These are phyloP conservation scores for Yponomeuta plumbellus DNA, from an alignment of 2,888 invertebrate species.

Conservation along the genomic window DNA sequence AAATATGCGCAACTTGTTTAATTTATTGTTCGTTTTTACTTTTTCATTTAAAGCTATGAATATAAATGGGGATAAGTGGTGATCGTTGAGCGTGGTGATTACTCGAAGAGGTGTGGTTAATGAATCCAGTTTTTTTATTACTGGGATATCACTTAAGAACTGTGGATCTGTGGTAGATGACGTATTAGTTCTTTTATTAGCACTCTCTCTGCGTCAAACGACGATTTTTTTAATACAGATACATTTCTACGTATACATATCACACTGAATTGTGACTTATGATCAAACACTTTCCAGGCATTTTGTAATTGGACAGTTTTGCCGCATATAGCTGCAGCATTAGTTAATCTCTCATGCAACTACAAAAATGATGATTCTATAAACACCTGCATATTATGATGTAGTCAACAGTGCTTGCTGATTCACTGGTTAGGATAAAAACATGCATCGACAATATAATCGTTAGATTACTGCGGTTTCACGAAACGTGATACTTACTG, in stretches of 20 bases:
- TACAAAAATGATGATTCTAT: background rate
- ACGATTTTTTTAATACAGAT: too few species aligned
- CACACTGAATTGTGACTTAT: too few species aligned
- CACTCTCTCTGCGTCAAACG: too few species aligned
- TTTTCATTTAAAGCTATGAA: constrained; percentile 4
- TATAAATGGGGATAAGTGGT: constrained; percentile 4
- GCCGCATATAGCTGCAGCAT: constrained; percentile 5
- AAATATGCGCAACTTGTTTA: constrained; percentile 1
- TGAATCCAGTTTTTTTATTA: background rate
- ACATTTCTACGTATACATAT: too few species aligned
- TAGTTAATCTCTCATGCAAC: background rate
- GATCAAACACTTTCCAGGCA: background rate
- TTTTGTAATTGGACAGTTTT: background rate
- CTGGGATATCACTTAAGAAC: too few species aligned
- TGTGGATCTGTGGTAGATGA: too few species aligned
- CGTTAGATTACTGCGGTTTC: constrained; percentile 11
- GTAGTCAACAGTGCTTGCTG: background rate
- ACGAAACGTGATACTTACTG: background rate
- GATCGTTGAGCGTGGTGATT: background rate
- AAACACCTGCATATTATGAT: background rate
- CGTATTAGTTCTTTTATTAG: too few species aligned
- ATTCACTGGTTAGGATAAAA: background rate
- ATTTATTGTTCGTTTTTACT: constrained; percentile 7
- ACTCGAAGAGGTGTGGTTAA: background rate
- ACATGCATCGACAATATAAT: background rate